Base-by-base conservation (phyloP, 2,113 vertebrate species). In the Pedetes capensis region DNA sequence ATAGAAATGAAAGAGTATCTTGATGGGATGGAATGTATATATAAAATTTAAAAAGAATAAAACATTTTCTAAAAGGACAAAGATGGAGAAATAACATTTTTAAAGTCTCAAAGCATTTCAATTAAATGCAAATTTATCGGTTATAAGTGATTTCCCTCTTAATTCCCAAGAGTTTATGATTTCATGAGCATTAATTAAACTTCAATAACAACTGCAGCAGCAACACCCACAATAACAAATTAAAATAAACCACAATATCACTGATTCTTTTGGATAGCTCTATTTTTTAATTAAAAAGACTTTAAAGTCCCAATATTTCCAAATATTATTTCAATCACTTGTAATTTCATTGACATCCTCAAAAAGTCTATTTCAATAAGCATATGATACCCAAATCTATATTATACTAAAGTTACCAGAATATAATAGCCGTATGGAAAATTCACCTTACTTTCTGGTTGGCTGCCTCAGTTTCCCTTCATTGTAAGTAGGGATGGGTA, bases 271-370 rank as follows among this genome's bases (percentile, higher is more conserved):
- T 72, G 32, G 39, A 61, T 84, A 89, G 27, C 64, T 75, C 63
- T 89, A 76, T 78, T 32, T n/a, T 64, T 25, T 68, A 76, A 85
- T 42, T 64, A 59, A 71, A n/a, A 86, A 80, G 68, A 83, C 69
- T 75, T 76, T 42, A 39, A 71, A 80, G 51, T 51, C 76, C 76
- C 87, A 71, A 55, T 79, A 68, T 81, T 96, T 95, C 78, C 34
- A 74, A 93, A 88, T 25, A 76, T 37, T 25, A 66, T 84, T 76
- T 57, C 61, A 76, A 18, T 78, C 76, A 42, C 42, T 53, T 61
- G 53, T n/a, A 42, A 61, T 64, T 61, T 29, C 82, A 66, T 74
- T 20, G 37, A 72, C 8, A 8, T 61, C 47, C 89, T 76, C 0
- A 3, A 39, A 68, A 51, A 42, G 72, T 27, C 47, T 53, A 16